Base-by-base conservation (phyloP, 1,140 invertebrate species). In the Neotoxoptera formosana region DNA sequence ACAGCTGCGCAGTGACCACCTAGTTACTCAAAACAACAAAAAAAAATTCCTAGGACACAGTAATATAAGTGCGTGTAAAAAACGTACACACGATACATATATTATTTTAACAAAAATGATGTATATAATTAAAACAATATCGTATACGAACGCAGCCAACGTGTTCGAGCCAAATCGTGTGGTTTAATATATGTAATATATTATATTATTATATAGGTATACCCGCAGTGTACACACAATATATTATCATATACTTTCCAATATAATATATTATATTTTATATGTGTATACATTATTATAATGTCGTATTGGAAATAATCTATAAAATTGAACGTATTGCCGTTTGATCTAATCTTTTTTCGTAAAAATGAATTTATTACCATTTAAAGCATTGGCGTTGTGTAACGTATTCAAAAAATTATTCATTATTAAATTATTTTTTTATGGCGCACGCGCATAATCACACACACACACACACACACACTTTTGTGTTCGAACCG, bases 341-440 rank as follows among this genome's bases (percentile, higher is more conserved):
- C 23, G 36, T 90, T 90, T n/a, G 89, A 90, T 90, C 36, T 45
- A 67, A 90, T 90, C 53, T 67, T 23, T 20, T 90, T 67, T 56
- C 87, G 87, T 90, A 60, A 45, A 90, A 90, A 21, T 60, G 89
- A 90, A 90, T 90, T 67, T 90, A 90, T 90, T 45, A 67, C 89
- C 53, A 34, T 90, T 90, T 67, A 90, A 90, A 90, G 11, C n/a
- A 21, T 36, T 23, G 53, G 17, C 47, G 45, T 87, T 23, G 87
- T 36, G 48, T 36, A 41, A 36, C 25, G 89, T 56, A n/a, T 90
- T 47, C 36, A n/a, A 41, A 90, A 90, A 90, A 90, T 67, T 67
- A 90, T 90, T 90, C 89, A 67, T 90, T 90, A 67, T 90, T 67
- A 67, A 90, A 90, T 56, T 56, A 67, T 45, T 90, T 67, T 51